Conservation (phyloP, 1,140 invertebrate genomes). For the Drosophila parabipectinata region DNA sequence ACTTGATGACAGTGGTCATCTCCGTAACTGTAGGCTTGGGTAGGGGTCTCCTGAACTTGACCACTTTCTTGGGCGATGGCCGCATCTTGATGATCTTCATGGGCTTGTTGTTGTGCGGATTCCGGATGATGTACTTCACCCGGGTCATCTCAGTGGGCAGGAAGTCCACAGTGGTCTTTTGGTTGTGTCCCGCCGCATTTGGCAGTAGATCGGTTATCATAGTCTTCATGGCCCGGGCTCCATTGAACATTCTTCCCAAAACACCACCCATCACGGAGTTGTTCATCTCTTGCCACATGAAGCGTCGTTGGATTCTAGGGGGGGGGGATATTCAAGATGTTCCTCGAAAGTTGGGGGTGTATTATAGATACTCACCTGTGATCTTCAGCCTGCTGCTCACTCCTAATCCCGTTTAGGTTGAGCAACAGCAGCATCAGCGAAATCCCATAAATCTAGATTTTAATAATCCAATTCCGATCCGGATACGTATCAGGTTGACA, state of each 20-base stretch:
- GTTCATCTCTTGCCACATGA: constrained; percentile 82
- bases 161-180: constrained; percentile 57
- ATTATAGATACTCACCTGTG: constrained; percentile 50
- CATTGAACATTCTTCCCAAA: constrained; percentile 63
- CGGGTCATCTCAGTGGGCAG: constrained; percentile 75
- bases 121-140: constrained; percentile 73
- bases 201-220: constrained; percentile 70
- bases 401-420: constrained; percentile 21
- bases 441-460: constrained; percentile 51
- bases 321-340: constrained; percentile 9
- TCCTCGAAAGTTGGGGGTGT: background rate
- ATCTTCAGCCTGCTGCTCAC: constrained; percentile 59
- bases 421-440: constrained; percentile 51
- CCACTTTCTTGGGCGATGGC: constrained; percentile 64
- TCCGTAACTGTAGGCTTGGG: constrained; percentile 57
- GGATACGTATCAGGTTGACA: constrained; percentile 31
- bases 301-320: constrained; percentile 71
- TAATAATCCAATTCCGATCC: constrained; percentile 17
- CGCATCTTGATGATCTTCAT: constrained; percentile 77
- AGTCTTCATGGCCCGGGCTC: constrained; percentile 64
- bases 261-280: constrained; percentile 69
- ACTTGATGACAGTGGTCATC: constrained; percentile 36
- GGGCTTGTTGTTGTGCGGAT: constrained; percentile 73
- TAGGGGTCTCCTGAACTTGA: constrained; percentile 57
- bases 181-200: constrained; percentile 34